These are phyloP conservation scores for Nemotelus pantherinus DNA, from an alignment of 2,888 invertebrate genomes.

Conservation along the genomic window DNA sequence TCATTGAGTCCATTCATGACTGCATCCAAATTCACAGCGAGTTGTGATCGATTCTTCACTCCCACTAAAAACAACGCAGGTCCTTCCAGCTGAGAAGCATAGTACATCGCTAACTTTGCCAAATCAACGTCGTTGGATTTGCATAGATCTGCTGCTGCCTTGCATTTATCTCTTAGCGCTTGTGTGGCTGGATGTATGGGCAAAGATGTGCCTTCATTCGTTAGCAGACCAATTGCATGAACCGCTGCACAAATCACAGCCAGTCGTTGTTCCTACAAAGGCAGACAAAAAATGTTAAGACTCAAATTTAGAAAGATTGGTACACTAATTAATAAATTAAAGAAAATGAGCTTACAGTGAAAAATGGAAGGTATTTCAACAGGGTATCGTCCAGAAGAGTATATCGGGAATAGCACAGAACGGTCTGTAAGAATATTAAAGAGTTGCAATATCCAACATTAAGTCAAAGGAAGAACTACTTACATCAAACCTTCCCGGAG, in stretches of 20 bases:
- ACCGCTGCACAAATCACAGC: constrained; percentile 84
- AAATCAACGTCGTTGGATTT: constrained; percentile 71
- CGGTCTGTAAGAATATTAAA: constrained; percentile 60
- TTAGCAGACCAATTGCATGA: constrained; percentile 81
- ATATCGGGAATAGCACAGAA: constrained; percentile 80
- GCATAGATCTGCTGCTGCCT: constrained; percentile 71
- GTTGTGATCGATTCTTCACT: constrained; percentile 70
- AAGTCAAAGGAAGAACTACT: neutral
- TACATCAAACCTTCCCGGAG: constrained; percentile 58
- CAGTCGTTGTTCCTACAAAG: constrained; percentile 65
- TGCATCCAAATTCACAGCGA: constrained; percentile 71
- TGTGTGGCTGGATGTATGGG: constrained; percentile 80
- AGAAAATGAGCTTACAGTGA: constrained; percentile 70
- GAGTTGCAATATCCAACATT: neutral
- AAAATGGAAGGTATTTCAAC: constrained; percentile 73
- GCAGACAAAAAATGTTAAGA: too few species aligned
- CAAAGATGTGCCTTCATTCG: constrained; percentile 72
- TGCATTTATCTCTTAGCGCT: constrained; percentile 71
- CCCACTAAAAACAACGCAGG: constrained; percentile 77
- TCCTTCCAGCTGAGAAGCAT: constrained; percentile 68
- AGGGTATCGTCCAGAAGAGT: constrained; percentile 80
- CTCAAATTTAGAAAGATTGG: constrained; percentile 7
- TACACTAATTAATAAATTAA: neutral
- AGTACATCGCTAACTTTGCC: constrained; percentile 73
- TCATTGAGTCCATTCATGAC: constrained; percentile 70